These are phyloP conservation scores for Petrolisthes manimaculis DNA, from an alignment of 2,888 invertebrate genomes.

Conservation along the genomic window DNA sequence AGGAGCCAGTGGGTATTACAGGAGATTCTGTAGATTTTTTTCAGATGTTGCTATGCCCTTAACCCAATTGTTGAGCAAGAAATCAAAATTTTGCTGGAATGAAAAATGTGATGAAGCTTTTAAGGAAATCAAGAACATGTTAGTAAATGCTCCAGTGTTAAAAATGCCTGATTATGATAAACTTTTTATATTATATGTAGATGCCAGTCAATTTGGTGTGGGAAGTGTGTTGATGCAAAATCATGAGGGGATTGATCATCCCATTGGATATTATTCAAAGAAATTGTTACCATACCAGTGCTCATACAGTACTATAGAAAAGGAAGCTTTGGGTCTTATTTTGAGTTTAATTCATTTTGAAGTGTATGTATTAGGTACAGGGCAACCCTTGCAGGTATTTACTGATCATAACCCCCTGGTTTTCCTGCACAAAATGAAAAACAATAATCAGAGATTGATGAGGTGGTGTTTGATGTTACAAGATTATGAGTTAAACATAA, in stretches of 20 bases:
- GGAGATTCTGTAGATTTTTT: slow-evolving; percentile 7
- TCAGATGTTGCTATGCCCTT: not conserved
- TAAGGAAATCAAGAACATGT: not conserved
- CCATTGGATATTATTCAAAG: slow-evolving; percentile 10
- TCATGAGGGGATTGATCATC: slow-evolving; percentile 7
- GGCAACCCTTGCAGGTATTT: no score
- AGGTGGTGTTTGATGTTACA: no score
- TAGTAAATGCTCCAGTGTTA: slow-evolving; percentile 12
- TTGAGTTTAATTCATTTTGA: no score
- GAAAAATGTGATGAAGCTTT: not conserved
- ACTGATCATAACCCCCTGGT: no score
- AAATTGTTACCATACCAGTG: not conserved
- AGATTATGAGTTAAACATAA: no score
- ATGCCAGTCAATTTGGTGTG: slow-evolving; percentile 18
- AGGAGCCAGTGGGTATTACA: slow-evolving; percentile 24
- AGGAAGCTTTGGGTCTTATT: slow-evolving; percentile 1
- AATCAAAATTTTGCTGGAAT: slow-evolving; percentile 19
- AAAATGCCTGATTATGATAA: not conserved
- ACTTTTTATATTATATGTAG: slow-evolving; percentile 27
- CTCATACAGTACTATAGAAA: not conserved
- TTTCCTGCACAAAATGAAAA: no score
- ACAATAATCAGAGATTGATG: no score
- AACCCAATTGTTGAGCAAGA: slow-evolving; percentile 18
- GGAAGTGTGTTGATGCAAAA: slow-evolving; percentile 10
- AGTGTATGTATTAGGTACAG: no score